Evolutionary conservation across 2,113 vertebrate species (phyloP).

Genomic region (Alligator mississippiensis): DNA sequence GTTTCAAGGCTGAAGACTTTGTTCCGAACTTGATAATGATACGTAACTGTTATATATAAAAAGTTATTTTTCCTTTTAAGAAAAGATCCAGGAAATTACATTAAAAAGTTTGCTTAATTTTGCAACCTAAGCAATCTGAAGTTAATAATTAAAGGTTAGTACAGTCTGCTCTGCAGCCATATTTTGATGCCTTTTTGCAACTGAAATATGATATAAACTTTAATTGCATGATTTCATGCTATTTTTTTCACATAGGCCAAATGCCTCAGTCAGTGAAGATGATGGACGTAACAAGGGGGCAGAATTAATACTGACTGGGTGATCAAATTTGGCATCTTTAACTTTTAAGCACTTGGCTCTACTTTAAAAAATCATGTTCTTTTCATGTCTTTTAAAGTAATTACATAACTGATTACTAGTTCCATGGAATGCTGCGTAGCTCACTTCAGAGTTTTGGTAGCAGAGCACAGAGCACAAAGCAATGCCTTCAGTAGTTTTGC

Average conservation of each 20-base stretch:
- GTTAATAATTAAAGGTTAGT: background rate
- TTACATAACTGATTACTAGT: background rate
- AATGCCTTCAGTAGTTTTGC: background rate
- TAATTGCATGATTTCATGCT: background rate
- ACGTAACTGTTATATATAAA: no score
- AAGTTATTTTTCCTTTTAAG: background rate
- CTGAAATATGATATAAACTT: background rate
- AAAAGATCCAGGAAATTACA: background rate
- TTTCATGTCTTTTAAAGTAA: background rate
- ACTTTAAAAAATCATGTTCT: background rate
- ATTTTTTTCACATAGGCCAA: background rate
- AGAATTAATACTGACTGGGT: background rate
- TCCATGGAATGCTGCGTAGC: background rate
- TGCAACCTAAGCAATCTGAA: background rate
- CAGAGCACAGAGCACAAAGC: background rate
- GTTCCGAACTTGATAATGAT: no score
- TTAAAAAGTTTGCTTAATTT: background rate
- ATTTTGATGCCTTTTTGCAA: background rate
- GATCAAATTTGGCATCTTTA: background rate
- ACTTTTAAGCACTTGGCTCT: background rate
- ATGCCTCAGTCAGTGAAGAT: background rate
- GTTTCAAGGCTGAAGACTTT: no score
- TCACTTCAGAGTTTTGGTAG: rapidly evolving
- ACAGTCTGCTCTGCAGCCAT: background rate
- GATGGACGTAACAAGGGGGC: background rate